Base-by-base conservation (phyloP, 2,888 invertebrate genomes). In the Himalopsyche anomala region DNA sequence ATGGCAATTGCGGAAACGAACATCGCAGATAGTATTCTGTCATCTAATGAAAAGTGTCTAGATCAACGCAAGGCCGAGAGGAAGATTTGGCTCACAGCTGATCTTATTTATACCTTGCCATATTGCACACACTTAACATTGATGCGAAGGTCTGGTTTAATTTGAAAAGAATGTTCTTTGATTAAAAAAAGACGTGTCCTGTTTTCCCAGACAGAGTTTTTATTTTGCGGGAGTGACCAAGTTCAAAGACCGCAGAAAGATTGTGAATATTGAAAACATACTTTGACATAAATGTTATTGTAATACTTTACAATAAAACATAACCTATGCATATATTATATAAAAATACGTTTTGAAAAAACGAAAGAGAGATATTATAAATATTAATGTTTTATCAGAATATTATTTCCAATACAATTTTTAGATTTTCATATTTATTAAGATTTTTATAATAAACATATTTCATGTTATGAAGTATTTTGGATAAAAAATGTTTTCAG, bases 161-260 rank as follows among this genome's bases (percentile, higher is more conserved):
- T 62, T 19, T 62, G 62, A 62, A 62, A 62, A 19, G 62, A 62
- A 62, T 62, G 9, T 28, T 62, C 62, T 62, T 28, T 62, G 62
- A 62, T 19, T 62, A 19, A 62, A 62, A 51, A 62, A 62, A 62
- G 15, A 62, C 28, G 28, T 9, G 56, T 56, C n/a, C 17, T 56
- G 56, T 56, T 56, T 56, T n/a, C 62, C 19, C 28, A 62, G 62
- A 62, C 62, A 19, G 19, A 8, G 62, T 62, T 62, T 62, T 62
- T 19, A 62, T 62, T 62, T 4, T 8, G 19, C 28, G 62, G 62
- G 62, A 62, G 28, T 62, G n/a, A 8, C 62, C 62, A 62, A 62
- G 62, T 62, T 62, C 62, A 62, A 62, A 62, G 62, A 62, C 62
- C 62, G 62, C 4, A 19, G 62, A 62, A 6, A 62, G 62, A n/a